phyloP scores from a whole-genome alignment of 92 coral and sea anemone genomes.

The Palythoa caribaeorum region DNA sequence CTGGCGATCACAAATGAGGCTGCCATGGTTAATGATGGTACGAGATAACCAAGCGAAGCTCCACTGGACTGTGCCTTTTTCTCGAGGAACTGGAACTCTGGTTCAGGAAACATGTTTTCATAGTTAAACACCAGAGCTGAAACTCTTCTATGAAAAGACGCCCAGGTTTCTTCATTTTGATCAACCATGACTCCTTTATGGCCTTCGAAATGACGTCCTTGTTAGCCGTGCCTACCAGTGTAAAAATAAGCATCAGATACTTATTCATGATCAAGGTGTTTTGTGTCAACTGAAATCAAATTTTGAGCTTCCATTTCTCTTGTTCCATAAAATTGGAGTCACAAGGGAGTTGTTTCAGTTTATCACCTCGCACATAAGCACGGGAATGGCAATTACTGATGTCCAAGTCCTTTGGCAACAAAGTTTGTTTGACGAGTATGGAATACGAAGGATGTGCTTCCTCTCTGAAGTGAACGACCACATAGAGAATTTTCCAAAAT shows the following conservation, averaged over 20 bases:
- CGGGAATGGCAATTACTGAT: slow-evolving; percentile 60
- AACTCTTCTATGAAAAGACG: slow-evolving; percentile 46
- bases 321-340: slow-evolving; percentile 54
- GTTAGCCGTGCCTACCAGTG: slow-evolving; percentile 59
- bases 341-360: slow-evolving; percentile 50
- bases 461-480: slow-evolving; percentile 6
- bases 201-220: slow-evolving; percentile 59
- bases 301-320: slow-evolving; percentile 49
- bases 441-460: slow-evolving; percentile 30
- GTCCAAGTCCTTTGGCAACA: slow-evolving; percentile 66
- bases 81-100: slow-evolving; percentile 30
- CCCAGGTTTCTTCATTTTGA: slow-evolving; percentile 58
- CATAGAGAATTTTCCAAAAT: slow-evolving; percentile 22
- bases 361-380: slow-evolving; percentile 48
- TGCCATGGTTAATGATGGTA: slow-evolving; percentile 44
- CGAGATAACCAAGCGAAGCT: slow-evolving; percentile 51
- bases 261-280: slow-evolving; percentile 53
- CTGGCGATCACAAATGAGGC: slow-evolving; percentile 46
- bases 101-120: slow-evolving; percentile 25
- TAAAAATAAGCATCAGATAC: slow-evolving; percentile 54
- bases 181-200: slow-evolving; percentile 58
- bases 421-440: slow-evolving; percentile 60
- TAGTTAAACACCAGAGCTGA: slow-evolving; percentile 44
- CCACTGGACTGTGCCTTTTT: slow-evolving; percentile 50
- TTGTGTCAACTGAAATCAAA: slow-evolving; percentile 38